Conservation (phyloP, 2,888 invertebrate genomes). For the Carcina quercana region DNA sequence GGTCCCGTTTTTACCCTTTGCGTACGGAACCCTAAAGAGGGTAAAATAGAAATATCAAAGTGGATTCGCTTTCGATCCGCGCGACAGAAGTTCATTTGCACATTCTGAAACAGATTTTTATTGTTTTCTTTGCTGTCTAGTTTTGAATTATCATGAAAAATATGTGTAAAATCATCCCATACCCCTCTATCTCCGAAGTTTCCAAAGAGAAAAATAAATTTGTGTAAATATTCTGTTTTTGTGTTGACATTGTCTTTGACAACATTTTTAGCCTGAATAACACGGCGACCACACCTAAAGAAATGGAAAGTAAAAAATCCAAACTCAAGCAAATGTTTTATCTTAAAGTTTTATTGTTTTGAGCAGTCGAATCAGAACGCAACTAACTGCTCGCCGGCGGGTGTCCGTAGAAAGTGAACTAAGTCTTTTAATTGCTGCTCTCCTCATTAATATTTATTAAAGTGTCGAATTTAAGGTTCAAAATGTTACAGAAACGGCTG, state of each 20-base stretch:
- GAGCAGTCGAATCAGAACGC: conserved; percentile 41
- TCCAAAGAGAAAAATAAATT: no score
- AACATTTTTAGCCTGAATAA: no score
- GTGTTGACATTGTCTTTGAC: no score
- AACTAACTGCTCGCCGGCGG: conserved; percentile 43
- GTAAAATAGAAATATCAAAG: neutral
- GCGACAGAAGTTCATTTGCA: neutral
- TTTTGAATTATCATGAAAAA: no score
- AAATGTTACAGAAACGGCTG: neutral
- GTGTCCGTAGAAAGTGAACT: conserved; percentile 42
- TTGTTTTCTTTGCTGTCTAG: no score
- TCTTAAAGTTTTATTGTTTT: conserved; percentile 35
- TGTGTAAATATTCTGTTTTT: no score
- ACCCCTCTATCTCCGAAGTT: no score
- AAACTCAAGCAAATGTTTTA: conserved; percentile 15
- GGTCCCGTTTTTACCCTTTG: neutral
- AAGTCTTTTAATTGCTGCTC: conserved; percentile 26
- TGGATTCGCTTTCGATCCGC: neutral
- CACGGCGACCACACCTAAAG: no score
- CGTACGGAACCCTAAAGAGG: neutral
- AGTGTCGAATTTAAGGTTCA: conserved; percentile 26
- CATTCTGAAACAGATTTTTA: no score
- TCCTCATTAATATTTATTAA: conserved; percentile 34
- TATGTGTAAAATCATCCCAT: no score
- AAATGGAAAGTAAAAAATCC: conserved; percentile 30